These are phyloP conservation scores for Sinodicranocentrus sp. DNA, from an alignment of 2,888 invertebrate genomes.

Conservation along the genomic window DNA sequence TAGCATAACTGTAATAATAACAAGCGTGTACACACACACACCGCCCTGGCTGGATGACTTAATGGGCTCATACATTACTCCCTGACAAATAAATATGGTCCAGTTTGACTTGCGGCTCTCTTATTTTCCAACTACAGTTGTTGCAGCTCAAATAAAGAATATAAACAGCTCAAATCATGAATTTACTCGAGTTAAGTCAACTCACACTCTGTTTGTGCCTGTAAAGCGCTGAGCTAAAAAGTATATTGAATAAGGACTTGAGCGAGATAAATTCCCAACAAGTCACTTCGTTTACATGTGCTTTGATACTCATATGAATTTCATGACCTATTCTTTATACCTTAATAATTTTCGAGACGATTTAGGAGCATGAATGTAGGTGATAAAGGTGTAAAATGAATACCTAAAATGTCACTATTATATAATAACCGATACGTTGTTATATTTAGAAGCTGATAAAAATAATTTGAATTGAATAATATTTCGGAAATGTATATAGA, in stretches of 20 bases:
- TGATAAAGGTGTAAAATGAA: too few species aligned
- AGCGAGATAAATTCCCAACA: too few species aligned
- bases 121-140: slow-evolving; percentile 22
- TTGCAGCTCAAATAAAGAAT: slow-evolving; percentile 12
- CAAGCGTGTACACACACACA: slow-evolving; percentile 30
- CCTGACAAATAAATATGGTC: slow-evolving; percentile 67
- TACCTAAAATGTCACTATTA: too few species aligned
- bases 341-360: neutral
- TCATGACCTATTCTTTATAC: neutral
- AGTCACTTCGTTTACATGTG: neutral
- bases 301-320: neutral
- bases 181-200: slow-evolving; percentile 43
- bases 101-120: slow-evolving; percentile 65
- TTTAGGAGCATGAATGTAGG: neutral
- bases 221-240: too few species aligned
- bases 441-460: too few species aligned
- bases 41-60: slow-evolving; percentile 63
- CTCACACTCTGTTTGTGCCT: too few species aligned
- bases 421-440: too few species aligned
- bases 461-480: too few species aligned
- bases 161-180: slow-evolving; percentile 1
- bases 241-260: neutral
- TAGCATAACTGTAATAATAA: slow-evolving; percentile 49
- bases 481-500: too few species aligned
- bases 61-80: slow-evolving; percentile 69